Conservation (phyloP, 2,888 invertebrate genomes). For the Eremobia ochroleuca region DNA sequence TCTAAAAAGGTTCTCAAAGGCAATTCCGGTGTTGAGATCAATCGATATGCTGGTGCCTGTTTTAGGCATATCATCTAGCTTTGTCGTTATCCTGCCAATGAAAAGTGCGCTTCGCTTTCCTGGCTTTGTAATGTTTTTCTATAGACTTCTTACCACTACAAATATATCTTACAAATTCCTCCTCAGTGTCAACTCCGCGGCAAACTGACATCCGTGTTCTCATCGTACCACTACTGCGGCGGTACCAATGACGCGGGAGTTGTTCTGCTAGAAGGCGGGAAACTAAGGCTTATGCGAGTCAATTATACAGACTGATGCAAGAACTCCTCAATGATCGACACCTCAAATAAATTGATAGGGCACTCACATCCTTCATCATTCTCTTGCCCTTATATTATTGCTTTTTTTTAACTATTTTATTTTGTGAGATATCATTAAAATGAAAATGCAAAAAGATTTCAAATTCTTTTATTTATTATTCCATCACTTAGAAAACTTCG, state of each 20-base stretch:
- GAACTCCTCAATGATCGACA: neutral
- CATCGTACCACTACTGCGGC: slow-evolving; percentile 94
- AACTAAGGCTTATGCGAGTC: slow-evolving; percentile 92
- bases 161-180: neutral
- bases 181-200: slow-evolving; percentile 93
- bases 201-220: slow-evolving; percentile 93
- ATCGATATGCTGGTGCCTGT: neutral
- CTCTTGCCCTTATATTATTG: neutral
- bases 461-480: slow-evolving; percentile 74
- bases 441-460: slow-evolving; percentile 62
- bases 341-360: neutral
- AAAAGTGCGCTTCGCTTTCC: slow-evolving; percentile 3
- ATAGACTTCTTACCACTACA: neutral
- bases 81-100: neutral
- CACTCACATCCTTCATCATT: neutral
- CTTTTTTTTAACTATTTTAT: neutral
- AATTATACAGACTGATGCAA: slow-evolving; percentile 77
- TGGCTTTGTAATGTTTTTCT: neutral
- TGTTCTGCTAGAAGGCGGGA: slow-evolving; percentile 92
- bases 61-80: neutral
- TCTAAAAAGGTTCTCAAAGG: neutral
- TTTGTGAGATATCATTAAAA: slow-evolving; percentile 13
- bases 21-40: neutral
- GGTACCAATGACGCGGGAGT: slow-evolving; percentile 94
- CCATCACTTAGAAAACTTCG: slow-evolving; percentile 75